Percentiles rank a stretch among this genome's conserved stretches.
Conservation (phyloP, 2,888 invertebrate genomes). For the Lathronympha strigana region DNA sequence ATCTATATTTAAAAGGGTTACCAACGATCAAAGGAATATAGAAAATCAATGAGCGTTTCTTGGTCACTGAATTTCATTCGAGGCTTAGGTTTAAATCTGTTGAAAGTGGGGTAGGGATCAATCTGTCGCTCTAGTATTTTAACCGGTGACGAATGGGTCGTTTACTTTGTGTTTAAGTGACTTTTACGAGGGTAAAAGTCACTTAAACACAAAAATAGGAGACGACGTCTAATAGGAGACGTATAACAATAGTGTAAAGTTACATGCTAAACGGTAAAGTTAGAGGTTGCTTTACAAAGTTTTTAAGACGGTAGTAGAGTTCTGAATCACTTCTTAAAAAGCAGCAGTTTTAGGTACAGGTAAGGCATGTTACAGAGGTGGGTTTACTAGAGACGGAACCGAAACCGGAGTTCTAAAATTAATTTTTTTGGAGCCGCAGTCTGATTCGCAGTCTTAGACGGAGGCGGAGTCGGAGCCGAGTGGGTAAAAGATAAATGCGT, state of each 20-base stretch:
- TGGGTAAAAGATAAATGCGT: too few relatives aligned
- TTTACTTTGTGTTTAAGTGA: neutral
- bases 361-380: too few relatives aligned
- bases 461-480: too few relatives aligned
- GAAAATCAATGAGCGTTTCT: slow-evolving; percentile 47
- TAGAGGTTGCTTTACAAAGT: too few relatives aligned
- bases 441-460: too few relatives aligned
- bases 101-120: slow-evolving; percentile 23
- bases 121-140: slow-evolving; percentile 28
- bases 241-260: neutral
- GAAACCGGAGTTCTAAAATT: too few relatives aligned
- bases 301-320: too few relatives aligned
- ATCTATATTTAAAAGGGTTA: slow-evolving; percentile 23
- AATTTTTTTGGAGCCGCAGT: too few relatives aligned
- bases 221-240: slow-evolving; percentile 6
- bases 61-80: slow-evolving; percentile 46
- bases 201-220: too few relatives aligned
- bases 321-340: too few relatives aligned
- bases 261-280: neutral
- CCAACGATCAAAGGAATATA: slow-evolving; percentile 48
- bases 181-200: slow-evolving; percentile 24
- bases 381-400: too few relatives aligned
- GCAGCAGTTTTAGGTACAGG: too few relatives aligned
- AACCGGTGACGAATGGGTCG: slow-evolving; percentile 22
- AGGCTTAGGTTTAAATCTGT: slow-evolving; percentile 31